Evolutionary conservation across 2,888 invertebrate species (phyloP).

Genomic region (Prosopocoilus inquinatus): DNA sequence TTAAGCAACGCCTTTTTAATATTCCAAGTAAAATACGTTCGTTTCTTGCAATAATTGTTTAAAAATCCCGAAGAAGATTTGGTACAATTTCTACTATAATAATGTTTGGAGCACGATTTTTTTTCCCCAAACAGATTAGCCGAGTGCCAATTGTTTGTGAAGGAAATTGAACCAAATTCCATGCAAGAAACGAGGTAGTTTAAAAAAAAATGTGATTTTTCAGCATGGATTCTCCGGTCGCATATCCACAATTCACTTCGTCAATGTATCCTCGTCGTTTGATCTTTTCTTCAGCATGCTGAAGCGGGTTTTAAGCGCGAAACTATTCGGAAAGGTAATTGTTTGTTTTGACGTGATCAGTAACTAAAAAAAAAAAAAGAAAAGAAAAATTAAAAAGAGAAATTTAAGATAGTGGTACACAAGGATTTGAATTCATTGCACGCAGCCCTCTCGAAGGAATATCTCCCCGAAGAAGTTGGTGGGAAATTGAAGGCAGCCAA

Average conservation of each 20-base stretch:
- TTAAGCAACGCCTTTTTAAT: not conserved
- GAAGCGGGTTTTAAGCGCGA: not conserved
- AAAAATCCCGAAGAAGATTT: too few species aligned
- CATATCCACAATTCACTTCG: not conserved
- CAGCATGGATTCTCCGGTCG: not conserved
- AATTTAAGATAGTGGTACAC: conserved; percentile 12
- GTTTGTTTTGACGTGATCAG: not conserved
- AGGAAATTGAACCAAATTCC: too few species aligned
- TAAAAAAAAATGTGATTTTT: not conserved
- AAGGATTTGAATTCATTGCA: conserved; percentile 10
- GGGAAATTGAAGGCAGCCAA: not conserved
- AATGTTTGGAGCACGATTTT: too few species aligned
- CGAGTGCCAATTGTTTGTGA: too few species aligned
- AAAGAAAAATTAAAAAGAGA: too few species aligned
- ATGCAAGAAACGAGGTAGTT: too few species aligned
- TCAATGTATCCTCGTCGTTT: not conserved
- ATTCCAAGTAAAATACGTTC: not conserved
- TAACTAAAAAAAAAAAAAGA: too few species aligned
- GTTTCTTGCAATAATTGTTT: too few species aligned
- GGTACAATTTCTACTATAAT: too few species aligned
- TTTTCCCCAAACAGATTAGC: too few species aligned
- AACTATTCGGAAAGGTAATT: not conserved
- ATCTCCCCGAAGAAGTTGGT: conserved; percentile 12
- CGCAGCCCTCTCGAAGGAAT: not conserved
- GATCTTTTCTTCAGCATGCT: not conserved